phyloP scores from a whole-genome alignment of 2,888 invertebrate genomes.

The Fragum whitleyi region DNA sequence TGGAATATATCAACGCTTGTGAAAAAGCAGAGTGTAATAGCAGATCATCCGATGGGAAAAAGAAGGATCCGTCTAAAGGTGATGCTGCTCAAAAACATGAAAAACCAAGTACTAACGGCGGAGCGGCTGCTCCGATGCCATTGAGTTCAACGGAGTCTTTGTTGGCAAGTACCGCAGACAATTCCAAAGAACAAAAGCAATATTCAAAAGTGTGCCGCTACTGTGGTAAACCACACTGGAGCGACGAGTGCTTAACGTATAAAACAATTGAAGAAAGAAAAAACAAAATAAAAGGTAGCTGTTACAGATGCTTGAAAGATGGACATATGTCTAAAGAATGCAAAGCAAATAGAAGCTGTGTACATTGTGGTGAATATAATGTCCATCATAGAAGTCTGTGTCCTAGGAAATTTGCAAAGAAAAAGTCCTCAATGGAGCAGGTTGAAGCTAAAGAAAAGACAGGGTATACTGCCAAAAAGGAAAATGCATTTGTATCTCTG shows the following conservation, averaged over 20 bases:
- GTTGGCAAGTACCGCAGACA: too few relatives aligned
- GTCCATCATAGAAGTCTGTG: conserved; percentile 36
- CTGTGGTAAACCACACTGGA: too few relatives aligned
- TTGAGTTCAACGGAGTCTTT: conserved; percentile 1
- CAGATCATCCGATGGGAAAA: not conserved
- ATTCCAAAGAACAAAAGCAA: not conserved
- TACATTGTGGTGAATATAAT: too few relatives aligned
- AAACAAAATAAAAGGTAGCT: too few relatives aligned
- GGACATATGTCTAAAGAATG: not conserved
- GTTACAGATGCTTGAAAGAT: not conserved
- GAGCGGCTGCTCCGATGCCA: conserved; percentile 4
- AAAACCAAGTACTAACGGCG: not conserved
- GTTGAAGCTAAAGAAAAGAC: not conserved
- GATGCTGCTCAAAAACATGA: not conserved
- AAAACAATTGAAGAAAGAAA: too few relatives aligned
- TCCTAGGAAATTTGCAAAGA: conserved; percentile 18
- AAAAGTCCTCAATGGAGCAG: not conserved
- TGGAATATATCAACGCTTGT: not conserved
- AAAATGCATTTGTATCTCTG: too few relatives aligned
- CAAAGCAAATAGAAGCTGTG: conserved; percentile 14
- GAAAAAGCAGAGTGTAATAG: conserved; percentile 1
- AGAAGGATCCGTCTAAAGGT: conserved; percentile 17
- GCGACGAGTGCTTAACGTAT: too few relatives aligned
- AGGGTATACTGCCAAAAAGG: conserved; percentile 23
- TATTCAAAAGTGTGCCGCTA: not conserved